Evolutionary conservation across 1,140 invertebrate genomes (phyloP).

Genomic region (Delia radicum): DNA sequence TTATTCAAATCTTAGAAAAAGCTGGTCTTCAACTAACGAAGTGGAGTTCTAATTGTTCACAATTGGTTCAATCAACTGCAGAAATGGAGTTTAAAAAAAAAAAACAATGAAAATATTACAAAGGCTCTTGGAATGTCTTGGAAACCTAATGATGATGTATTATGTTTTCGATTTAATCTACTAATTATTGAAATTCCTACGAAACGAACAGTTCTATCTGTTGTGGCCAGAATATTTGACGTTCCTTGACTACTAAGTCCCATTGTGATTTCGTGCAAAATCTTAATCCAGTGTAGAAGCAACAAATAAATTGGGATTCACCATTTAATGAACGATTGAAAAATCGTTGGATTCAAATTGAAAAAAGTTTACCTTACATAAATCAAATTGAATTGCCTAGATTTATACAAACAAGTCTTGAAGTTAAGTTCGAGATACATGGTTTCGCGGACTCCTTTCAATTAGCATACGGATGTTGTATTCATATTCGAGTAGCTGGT

Average conservation of each 20-base stretch:
- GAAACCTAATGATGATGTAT: conserved; percentile 6
- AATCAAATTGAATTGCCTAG: neutral
- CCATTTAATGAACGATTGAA: neutral
- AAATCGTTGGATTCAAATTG: neutral
- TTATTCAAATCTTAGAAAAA: neutral
- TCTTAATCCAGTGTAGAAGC: conserved; percentile 15
- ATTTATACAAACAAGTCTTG: neutral
- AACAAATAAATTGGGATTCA: neutral
- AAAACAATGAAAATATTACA: neutral
- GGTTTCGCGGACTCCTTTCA: conserved; percentile 22
- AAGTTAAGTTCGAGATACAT: conserved; percentile 12
- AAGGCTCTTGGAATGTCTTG: conserved; percentile 19
- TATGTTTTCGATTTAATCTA: conserved; percentile 2
- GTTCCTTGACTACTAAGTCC: conserved; percentile 11
- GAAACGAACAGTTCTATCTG: neutral
- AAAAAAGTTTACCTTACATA: neutral
- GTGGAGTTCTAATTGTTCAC: neutral
- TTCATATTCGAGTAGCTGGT: neutral
- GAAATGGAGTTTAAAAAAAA: conserved; percentile 6
- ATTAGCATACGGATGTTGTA: conserved; percentile 27
- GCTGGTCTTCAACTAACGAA: conserved; percentile 6
- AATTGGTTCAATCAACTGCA: neutral
- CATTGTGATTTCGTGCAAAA: neutral
- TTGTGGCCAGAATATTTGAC: neutral
- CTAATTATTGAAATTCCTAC: neutral